Evolutionary conservation across 2,113 vertebrate genomes (phyloP), one percentile per base, ranked within the genome.

Genomic region (Phylloscopus trochiloides): DNA sequence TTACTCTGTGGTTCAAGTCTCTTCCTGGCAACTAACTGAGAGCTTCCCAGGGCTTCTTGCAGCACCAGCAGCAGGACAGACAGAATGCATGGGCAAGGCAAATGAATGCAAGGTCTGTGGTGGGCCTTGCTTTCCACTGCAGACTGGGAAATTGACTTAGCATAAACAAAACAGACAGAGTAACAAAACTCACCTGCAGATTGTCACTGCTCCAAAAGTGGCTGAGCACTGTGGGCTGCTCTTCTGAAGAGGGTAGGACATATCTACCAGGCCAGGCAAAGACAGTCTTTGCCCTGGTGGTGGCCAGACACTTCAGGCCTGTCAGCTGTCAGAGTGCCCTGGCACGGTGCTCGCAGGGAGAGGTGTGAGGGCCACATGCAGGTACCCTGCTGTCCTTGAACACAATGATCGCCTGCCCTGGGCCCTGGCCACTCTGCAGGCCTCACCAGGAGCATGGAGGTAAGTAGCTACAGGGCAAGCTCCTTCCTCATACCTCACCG

Each of bases 361-460:
- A 32, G n/a, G 8, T 0, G 0, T 1, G 10, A 25, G 17, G 42
- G 29, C 40, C 12, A 1, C 1, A 1, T 3, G 32, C 4, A 0
- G 25, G 31, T 38, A 7, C 2, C 0, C 31, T 25, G 25, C n/a
- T 52, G 50, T 12, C 7, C 3, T 29, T 22, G 45, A 51, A 10
- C 1, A 1, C 15, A 14, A 12, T 10, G 1, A 58, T 17, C 0
- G 0, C 26, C 38, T 48, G 16, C 4, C 9, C 14, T 1, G 1
- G 14, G 43, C 12, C 3, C 34, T 3, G 5, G 22, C 20, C 8
- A 1, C 16, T 21, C 40, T 1, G 0, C 14, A 14, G 45, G 59
- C 45, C 85, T 7, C 0, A 1, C 58, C 29, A 3, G 2, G 9
- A 32, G 2, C 5, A 2, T 24, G 50, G 14, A 48, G 84, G 54